Percentiles rank a stretch among this genome's conserved stretches.
These are phyloP conservation scores for Tauraco erythrolophus DNA, from an alignment of 2,113 vertebrate species.

Conservation along the genomic window DNA sequence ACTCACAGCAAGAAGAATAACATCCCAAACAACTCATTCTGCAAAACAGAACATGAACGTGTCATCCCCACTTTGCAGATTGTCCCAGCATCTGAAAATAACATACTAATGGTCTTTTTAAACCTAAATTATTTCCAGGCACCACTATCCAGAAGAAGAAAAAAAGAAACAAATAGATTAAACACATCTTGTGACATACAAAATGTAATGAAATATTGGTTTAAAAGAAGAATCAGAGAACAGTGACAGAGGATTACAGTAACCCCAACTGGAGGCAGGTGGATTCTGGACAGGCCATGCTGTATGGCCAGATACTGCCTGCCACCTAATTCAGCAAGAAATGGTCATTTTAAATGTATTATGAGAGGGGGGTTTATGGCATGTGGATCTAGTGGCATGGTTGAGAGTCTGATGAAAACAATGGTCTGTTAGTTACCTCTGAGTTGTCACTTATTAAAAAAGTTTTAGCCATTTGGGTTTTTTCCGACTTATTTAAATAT, in stretches of 20 bases:
- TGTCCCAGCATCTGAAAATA: background rate
- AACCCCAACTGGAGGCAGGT: background rate
- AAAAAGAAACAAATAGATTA: too few species aligned
- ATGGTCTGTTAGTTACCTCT: background rate
- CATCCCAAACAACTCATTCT: background rate
- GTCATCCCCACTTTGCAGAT: background rate
- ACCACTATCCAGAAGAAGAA: background rate
- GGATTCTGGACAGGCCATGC: background rate
- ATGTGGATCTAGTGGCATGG: background rate
- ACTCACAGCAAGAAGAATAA: background rate
- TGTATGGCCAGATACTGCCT: background rate
- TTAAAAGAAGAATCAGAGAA: background rate
- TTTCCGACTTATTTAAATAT: background rate
- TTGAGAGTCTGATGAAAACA: background rate
- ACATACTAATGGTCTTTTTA: fast-evolving
- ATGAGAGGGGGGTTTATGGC: background rate
- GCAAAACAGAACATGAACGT: background rate
- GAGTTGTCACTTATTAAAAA: background rate
- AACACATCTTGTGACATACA: background rate
- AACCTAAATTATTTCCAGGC: background rate
- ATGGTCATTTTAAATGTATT: background rate
- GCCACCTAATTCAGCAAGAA: background rate
- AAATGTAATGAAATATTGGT: background rate
- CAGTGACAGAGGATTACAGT: background rate
- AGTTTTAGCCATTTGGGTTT: background rate